Base-by-base conservation (phyloP, 2,888 invertebrate species). In the Xestia rhomboidea region DNA sequence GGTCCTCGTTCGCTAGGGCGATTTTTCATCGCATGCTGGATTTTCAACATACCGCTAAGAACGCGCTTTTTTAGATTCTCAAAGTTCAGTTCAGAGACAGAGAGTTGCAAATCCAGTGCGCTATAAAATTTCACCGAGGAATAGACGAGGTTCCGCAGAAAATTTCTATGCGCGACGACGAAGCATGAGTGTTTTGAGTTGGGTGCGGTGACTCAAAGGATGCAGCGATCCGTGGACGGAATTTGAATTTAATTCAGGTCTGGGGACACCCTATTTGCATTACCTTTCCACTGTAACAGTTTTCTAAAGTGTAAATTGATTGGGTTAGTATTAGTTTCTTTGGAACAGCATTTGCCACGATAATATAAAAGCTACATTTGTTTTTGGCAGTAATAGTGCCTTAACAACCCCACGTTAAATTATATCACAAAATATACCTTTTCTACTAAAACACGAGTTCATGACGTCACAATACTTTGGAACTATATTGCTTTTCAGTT, bases 181-280 rank as follows among this genome's bases (percentile, higher is more conserved):
- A 76, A 76, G 71, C 79, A 68, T 74, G 83, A 88, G 86, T 85
- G 88, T 85, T 87, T 88, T 74, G 69, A 83, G 83, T 82, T 81
- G 68, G 80, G 80, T 87, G 83, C 75, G 75, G 77, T 88, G 87
- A 87, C 82, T 85, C 84, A 86, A 85, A 90, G 89, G 89, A 89
- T 90, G 86, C 85, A 81, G 49, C 82, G 72, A 68, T 64, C 78
- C 85, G 88, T 84, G 85, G 69, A 66, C 68, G 11, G 90, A 90
- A 87, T 90, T 82, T 76, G 77, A 89, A 88, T 88, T 80, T 79
- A 77, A 79, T 84, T 71, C 66, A 66, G 74, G 85, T 82, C 82
- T 82, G 68, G 69, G 68, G 72, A 82, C 54, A 63, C 67, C 71
- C 54, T 73, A 85, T 89, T 88, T 88, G 77, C 87, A 88, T 89